Evolutionary conservation across 2,113 vertebrate species (phyloP).

Genomic region (Puffinus mauretanicus): DNA sequence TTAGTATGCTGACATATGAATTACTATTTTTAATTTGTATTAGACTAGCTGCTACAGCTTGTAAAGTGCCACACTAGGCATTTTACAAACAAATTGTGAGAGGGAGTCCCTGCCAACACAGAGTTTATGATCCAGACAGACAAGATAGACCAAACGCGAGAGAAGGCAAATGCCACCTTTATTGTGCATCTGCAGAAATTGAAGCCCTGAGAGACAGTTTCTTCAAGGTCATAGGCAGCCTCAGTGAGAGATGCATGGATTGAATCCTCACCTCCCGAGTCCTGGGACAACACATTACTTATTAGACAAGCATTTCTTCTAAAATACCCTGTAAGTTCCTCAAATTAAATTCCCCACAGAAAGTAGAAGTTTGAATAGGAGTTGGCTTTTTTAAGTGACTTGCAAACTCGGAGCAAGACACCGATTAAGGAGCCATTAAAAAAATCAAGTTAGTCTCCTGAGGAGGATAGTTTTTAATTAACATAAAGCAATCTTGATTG

Average conservation of each 20-base stretch:
- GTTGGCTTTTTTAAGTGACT: not conserved
- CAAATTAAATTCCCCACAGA: not conserved
- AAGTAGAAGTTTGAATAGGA: not conserved
- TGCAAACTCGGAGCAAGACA: not conserved
- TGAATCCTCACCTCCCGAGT: not conserved
- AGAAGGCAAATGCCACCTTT: conserved; percentile 14
- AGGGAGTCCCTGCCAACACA: not conserved
- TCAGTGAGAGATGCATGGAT: not conserved
- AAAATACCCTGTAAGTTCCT: not conserved
- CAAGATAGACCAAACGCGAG: not conserved
- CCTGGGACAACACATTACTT: not conserved
- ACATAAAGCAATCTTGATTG: not conserved
- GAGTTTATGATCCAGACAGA: conserved; percentile 22
- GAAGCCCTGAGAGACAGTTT: not conserved
- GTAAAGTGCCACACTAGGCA: not conserved
- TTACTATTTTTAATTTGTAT: not conserved
- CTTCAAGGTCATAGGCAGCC: not conserved
- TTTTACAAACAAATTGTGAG: conserved; percentile 3
- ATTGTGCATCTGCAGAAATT: not conserved
- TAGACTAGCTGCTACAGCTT: not conserved
- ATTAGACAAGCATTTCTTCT: not conserved
- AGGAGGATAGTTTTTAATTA: not conserved
- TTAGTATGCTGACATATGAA: not conserved
- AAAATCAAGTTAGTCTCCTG: not conserved
- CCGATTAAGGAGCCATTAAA: not conserved